Conservation (phyloP, 2,113 vertebrate genomes). For the Xenus cinereus region DNA sequence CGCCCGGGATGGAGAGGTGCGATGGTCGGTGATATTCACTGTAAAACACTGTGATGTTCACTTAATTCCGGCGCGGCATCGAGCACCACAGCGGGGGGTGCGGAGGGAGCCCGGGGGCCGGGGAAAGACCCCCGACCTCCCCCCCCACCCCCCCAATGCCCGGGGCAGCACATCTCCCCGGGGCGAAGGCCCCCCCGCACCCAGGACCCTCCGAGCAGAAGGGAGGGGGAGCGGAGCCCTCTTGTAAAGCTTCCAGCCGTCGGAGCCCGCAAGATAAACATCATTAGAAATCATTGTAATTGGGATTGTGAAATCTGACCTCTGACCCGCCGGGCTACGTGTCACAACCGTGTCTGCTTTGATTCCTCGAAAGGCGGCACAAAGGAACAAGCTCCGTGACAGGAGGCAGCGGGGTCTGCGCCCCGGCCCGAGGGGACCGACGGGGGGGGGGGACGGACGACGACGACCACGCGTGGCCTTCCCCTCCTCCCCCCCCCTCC, state of each 20-base stretch:
- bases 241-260: constrained; percentile 40
- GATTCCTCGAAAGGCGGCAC: constrained; percentile 72
- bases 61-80: not conserved
- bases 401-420: constrained; percentile 46
- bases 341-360: constrained; percentile 71
- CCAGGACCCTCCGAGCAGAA: not conserved
- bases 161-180: not conserved
- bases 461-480: constrained; percentile 34
- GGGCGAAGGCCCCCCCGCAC: not conserved
- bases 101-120: not conserved
- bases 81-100: not conserved
- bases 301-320: constrained; percentile 72
- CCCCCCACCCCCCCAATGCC: not conserved
- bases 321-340: constrained; percentile 68
- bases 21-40: not conserved
- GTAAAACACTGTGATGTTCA: not conserved
- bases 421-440: constrained; percentile 14
- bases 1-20: not conserved
- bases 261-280: constrained; percentile 60
- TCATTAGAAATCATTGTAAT: constrained; percentile 69
- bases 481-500: not conserved
- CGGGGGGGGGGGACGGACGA: not conserved
- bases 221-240: not conserved
- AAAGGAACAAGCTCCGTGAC: constrained; percentile 71
- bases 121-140: not conserved